phyloP scores from a whole-genome alignment of 1,140 invertebrate genomes.

The Hycleus phaleratus region DNA sequence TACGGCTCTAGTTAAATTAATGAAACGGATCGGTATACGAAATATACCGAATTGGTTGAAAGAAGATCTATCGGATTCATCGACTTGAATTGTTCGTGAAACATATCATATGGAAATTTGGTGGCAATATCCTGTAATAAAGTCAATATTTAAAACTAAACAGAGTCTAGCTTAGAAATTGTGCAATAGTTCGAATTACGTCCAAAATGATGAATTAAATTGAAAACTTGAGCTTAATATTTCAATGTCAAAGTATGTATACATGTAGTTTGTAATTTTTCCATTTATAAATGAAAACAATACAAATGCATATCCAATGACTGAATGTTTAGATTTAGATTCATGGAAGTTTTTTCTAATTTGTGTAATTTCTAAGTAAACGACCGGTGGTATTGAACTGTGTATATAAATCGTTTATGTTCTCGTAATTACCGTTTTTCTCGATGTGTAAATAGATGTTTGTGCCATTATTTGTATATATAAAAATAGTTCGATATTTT shows the following conservation, averaged over 20 bases:
- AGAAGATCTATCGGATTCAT: conserved; percentile 69
- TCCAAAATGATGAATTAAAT: conserved; percentile 5
- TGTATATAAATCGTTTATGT: too few species aligned
- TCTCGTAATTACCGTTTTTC: too few species aligned
- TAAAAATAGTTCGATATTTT: not conserved
- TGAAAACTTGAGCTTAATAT: conserved; percentile 7
- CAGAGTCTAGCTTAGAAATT: conserved; percentile 5
- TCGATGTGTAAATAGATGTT: too few species aligned
- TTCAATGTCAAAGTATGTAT: conserved; percentile 5
- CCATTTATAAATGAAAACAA: not conserved
- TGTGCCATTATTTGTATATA: too few species aligned
- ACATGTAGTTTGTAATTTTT: conserved; percentile 1
- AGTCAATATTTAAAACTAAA: not conserved
- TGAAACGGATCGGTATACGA: conserved; percentile 72
- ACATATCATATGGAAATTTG: conserved; percentile 14
- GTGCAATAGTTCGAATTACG: conserved; percentile 20
- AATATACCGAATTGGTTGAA: conserved; percentile 89
- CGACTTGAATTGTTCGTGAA: conserved; percentile 12
- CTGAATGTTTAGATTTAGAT: conserved; percentile 4
- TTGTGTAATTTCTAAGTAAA: too few species aligned
- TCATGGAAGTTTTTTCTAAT: too few species aligned
- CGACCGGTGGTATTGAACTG: too few species aligned
- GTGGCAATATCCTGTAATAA: not conserved
- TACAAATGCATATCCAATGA: conserved; percentile 8
- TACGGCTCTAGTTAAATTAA: conserved; percentile 83